Evolutionary conservation across 53 echinoderm and acorn worm genomes (phyloP), one percentile per base, ranked within the genome.

Genomic region (Zoroaster sp.): DNA sequence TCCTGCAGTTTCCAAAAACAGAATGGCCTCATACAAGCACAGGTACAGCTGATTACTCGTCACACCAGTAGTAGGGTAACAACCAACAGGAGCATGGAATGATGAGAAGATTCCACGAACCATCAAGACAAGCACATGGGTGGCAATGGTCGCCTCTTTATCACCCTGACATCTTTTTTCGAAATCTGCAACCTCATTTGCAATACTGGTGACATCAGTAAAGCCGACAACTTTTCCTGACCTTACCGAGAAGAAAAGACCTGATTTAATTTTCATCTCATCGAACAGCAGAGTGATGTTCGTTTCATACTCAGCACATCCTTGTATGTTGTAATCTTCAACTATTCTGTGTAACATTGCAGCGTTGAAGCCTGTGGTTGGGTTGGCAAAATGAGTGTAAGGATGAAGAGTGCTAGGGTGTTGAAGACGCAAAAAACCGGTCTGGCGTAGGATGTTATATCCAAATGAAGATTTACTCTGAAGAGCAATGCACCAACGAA

Each of bases 121-220:
- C 87, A 91, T 87, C 13, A 87, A 40, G 0, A 91, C 91, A 7
- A 91, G 35, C 4, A 91, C 69, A 77, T 91, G 87, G 67, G 77
- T 87, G 11, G 86, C 91, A 49, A 91, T 47, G 3, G 31, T 18
- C 25, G 70, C 52, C 31, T 77, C 31, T 10, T 10, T 42, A 30
- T 37, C 73, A n/a, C 74, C 83, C 41, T 47, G 35, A 34, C 72
- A 69, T 28, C 78, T 21, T 17, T 31, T 40, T 21, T 86, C 85
- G 35, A 83, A 83, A 5, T 69, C 31, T 43, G 73, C 65, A 3
- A 90, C 43, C 35, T 83, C 75, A 44, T 90, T 83, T 12, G 35
- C 37, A 25, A 90, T 52, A 25, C 44, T 74, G 1, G 75, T 75
- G 15, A n/a, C n/a, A n/a, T n/a, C n/a, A n/a, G 73, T 87, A 40